Percentiles rank a stretch among this genome's conserved stretches.
phyloP scores from a whole-genome alignment of 2,888 invertebrate species.

The Myathropa florea region DNA sequence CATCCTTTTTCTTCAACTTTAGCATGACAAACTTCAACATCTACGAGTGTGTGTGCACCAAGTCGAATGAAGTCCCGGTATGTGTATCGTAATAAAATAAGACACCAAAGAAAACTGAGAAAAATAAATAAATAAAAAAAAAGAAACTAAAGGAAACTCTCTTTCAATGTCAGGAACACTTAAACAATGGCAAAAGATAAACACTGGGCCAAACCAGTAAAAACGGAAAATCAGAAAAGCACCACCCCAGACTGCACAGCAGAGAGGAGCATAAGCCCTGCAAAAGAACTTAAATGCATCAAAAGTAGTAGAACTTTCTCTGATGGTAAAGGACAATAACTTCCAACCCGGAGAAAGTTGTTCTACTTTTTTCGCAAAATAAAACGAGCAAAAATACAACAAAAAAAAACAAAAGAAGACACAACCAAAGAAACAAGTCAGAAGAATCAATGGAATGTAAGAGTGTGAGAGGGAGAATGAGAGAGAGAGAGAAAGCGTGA shows the following conservation, averaged over 20 bases:
- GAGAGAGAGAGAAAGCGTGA: slow-evolving; percentile 10
- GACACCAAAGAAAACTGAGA: slow-evolving; percentile 39
- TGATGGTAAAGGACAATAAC: slow-evolving; percentile 64
- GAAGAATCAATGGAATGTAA: slow-evolving; percentile 14
- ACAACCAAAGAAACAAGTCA: background rate
- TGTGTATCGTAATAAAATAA: slow-evolving; percentile 34
- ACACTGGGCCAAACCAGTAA: slow-evolving; percentile 37
- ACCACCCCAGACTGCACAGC: slow-evolving; percentile 27
- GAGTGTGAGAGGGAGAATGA: slow-evolving; percentile 7
- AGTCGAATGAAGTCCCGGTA: background rate
- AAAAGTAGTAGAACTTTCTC: slow-evolving; percentile 58
- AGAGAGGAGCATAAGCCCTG: slow-evolving; percentile 1
- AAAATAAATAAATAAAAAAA: slow-evolving; percentile 8
- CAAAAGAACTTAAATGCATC: slow-evolving; percentile 59
- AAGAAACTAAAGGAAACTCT: slow-evolving; percentile 49
- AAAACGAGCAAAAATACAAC: slow-evolving; percentile 35
- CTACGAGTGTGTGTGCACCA: slow-evolving; percentile 14
- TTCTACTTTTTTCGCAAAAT: slow-evolving; percentile 48
- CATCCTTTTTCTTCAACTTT: background rate
- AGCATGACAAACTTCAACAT: slow-evolving; percentile 43
- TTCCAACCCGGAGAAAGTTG: slow-evolving; percentile 67
- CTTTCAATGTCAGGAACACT: slow-evolving; percentile 62
- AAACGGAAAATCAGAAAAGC: slow-evolving; percentile 14
- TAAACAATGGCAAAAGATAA: slow-evolving; percentile 68
- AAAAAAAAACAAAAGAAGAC: slow-evolving; percentile 27